A percentile compares a stretch with the other conserved stretches of the same genome.
Evolutionary conservation across 2,113 vertebrate genomes (phyloP).

Genomic region (Hepsetus odoe): DNA sequence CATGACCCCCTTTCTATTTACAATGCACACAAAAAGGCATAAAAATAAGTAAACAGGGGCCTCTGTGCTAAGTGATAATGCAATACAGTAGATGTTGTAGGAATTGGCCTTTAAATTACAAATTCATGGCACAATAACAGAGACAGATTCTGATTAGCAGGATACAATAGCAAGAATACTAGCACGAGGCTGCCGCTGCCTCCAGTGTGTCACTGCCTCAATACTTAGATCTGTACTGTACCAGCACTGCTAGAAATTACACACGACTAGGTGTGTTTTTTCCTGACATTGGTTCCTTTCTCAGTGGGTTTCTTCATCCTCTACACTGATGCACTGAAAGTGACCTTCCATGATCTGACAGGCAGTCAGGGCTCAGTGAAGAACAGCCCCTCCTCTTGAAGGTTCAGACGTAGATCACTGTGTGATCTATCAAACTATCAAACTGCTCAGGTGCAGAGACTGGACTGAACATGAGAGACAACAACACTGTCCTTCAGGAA

Average conservation of each 20-base stretch:
- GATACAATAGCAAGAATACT: slow-evolving; percentile 22
- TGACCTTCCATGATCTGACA: slow-evolving; percentile 48
- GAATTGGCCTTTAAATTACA: slow-evolving; percentile 53
- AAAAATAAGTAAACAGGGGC: slow-evolving; percentile 51
- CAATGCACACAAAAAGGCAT: slow-evolving; percentile 45
- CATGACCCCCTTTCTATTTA: slow-evolving; percentile 45
- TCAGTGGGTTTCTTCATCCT: slow-evolving; percentile 4
- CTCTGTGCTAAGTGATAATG: slow-evolving; percentile 63
- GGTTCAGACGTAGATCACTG: no score
- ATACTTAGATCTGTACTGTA: neutral
- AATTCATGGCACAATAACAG: slow-evolving; percentile 52
- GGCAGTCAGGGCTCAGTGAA: slow-evolving; percentile 31
- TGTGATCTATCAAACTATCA: no score
- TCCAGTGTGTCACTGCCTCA: slow-evolving; percentile 18
- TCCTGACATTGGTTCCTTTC: slow-evolving; percentile 16
- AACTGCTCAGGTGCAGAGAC: no score
- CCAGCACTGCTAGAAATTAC: slow-evolving; percentile 21
- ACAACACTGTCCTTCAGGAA: no score
- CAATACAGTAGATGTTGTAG: slow-evolving; percentile 62
- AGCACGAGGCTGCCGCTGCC: neutral
- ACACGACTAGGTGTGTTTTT: slow-evolving; percentile 18
- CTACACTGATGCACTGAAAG: slow-evolving; percentile 19
- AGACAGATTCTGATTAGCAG: slow-evolving; percentile 49
- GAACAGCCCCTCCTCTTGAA: no score
- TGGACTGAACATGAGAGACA: no score